Conservation (phyloP, 2,888 invertebrate species). For the Eupithecia vulgata region DNA sequence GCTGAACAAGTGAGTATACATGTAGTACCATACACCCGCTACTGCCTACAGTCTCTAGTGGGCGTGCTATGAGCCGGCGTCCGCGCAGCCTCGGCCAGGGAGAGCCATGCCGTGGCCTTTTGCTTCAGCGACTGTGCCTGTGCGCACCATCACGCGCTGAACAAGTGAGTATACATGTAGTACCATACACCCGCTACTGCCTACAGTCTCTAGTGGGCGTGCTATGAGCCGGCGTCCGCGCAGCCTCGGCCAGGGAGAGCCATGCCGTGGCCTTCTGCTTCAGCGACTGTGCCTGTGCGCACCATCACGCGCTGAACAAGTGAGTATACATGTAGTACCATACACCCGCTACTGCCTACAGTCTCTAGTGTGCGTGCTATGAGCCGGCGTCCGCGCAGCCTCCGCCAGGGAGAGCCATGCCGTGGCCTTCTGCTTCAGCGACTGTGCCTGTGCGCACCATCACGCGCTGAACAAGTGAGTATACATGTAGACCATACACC, state of each 20-base stretch:
- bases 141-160: conserved; percentile 85
- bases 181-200: background rate
- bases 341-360: conserved; percentile 73
- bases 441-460: conserved; percentile 90
- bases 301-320: conserved; percentile 85
- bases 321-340: conserved; percentile 37
- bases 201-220: conserved; percentile 91
- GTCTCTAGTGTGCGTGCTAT: conserved; percentile 89
- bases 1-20: conserved; percentile 72
- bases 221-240: conserved; percentile 82
- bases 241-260: conserved; percentile 88
- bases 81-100: conserved; percentile 87
- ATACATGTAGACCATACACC: too few species aligned
- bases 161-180: conserved; percentile 60
- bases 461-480: conserved; percentile 82
- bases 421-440: conserved; percentile 92
- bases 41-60: conserved; percentile 89
- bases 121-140: conserved; percentile 95
- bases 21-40: background rate
- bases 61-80: conserved; percentile 84
- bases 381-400: conserved; percentile 84
- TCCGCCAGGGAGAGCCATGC: conserved; percentile 90
- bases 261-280: conserved; percentile 94
- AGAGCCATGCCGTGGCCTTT: conserved; percentile 92
- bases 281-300: conserved; percentile 91